Evolutionary conservation across 1,140 invertebrate species (phyloP), one percentile per base, ranked within the genome.

Genomic region (Holcopasites calliopsidis): DNA sequence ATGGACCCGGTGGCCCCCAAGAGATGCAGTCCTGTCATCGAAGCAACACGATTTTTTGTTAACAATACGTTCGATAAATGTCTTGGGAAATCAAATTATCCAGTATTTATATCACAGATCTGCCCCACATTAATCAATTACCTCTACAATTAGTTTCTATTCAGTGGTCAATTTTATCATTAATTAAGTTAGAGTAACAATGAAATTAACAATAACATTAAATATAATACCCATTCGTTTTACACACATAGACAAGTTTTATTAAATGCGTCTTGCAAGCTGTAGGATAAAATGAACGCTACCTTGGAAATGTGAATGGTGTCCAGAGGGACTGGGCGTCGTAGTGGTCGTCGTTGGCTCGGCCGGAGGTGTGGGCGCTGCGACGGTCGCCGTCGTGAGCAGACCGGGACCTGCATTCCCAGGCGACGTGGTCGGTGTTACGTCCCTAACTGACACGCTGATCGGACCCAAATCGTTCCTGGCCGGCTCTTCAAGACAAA

Each of bases 241-340:
- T n/a, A n/a, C n/a, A n/a, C n/a, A n/a, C n/a, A n/a, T n/a, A n/a
- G n/a, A n/a, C n/a, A n/a, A n/a, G n/a, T n/a, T n/a, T n/a, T n/a
- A n/a, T n/a, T n/a, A n/a, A n/a, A n/a, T n/a, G n/a, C n/a, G n/a
- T n/a, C n/a, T n/a, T n/a, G n/a, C 44, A 5, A 47, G 11, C 38
- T 7, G 13, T 40, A 7, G 44, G n/a, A 47, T 47, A 38, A 47
- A 52, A 7, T n/a, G 13, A 13, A 38, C 26, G 18, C 54, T 77
- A 91, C 91, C 89, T 90, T 91, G 91, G 66, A 92, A 91, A 47
- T 92, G 90, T 1, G 87, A 85, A 79, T 90, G 90, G 72, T 91
- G 90, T 58, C 85, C 85, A 23, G 90, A 87, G 13, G 90, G 86
- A 73, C 85, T 91, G 3, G 88, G 71, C 2, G 88, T 75, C 0